Base-by-base conservation (phyloP, 2,888 invertebrate species). In the Fragum fragum region DNA sequence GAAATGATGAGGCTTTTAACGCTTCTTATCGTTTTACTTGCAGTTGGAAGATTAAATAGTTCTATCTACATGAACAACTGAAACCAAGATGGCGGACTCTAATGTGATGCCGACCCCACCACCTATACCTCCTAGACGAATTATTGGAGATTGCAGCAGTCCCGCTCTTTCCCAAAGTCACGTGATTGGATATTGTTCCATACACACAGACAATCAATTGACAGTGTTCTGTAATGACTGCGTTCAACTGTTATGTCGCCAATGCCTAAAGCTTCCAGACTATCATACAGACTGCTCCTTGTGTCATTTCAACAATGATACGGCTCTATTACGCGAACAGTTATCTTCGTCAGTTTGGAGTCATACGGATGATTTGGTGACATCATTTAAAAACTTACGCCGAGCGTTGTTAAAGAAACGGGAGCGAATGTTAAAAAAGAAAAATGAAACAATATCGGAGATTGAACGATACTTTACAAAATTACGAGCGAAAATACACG, bases 381-480 rank as follows among this genome's bases (percentile, higher is more conserved):
- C 70, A 9, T 73, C 75, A 5, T 32, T 80, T 28, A 77, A 63
- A n/a, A 73, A 72, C 14, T 66, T 83, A 36, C 75, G 79, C 7
- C 32, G 42, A 29, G 21, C 32, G 5, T 39, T 83, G 42, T 53
- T 61, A 0, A 72, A 74, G 55, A 83, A 82, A 66, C 77, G 73
- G 23, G 79, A 84, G 29, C 52, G 84, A 28, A 82, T 81, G 82
- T 18, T 77, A n/a, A 72, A 74, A 21, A 83, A 83, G 53, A 69
- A 75, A 14, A 74, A 75, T 36, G 75, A 83, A 70, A 83, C 83
- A 3, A 66, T 52, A 9, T 29, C 68, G 16, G 84, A 87, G 47
- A 81, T 83, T 14, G 73, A 85, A 61, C 73, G 79, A 11, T 82
- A 79, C 59, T 83, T 78, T 59, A 47, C 53, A 14, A 61, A 69